A percentile compares a stretch with the other conserved stretches of the same genome.
These are phyloP conservation scores for Rotaria socialis DNA, from an alignment of 2,888 invertebrate genomes.

Conservation along the genomic window DNA sequence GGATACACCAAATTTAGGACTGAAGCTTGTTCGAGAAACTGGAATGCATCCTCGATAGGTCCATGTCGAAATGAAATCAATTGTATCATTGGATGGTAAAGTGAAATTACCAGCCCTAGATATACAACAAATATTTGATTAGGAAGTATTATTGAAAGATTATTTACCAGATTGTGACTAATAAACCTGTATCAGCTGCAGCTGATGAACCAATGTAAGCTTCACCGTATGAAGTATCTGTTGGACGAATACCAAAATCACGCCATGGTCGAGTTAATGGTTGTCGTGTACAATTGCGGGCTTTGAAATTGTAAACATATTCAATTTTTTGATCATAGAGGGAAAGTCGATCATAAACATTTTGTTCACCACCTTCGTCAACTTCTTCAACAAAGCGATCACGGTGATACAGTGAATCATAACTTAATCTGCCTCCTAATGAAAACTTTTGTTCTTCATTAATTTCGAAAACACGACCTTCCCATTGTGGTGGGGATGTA, in stretches of 20 bases:
- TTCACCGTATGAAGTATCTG: slow-evolving; percentile 33
- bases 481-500: slow-evolving; percentile 46
- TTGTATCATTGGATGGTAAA: slow-evolving; percentile 37
- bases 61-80: slow-evolving; percentile 41
- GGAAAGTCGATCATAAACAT: slow-evolving; percentile 38
- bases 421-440: slow-evolving; percentile 36
- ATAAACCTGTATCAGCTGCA: slow-evolving; percentile 28
- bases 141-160: neutral
- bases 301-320: slow-evolving; percentile 41
- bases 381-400: slow-evolving; percentile 44
- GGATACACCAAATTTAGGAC: neutral
- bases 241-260: slow-evolving; percentile 41
- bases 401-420: slow-evolving; percentile 44
- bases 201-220: slow-evolving; percentile 42
- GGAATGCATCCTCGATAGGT: slow-evolving; percentile 44
- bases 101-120: slow-evolving; percentile 34
- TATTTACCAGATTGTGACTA: slow-evolving; percentile 40
- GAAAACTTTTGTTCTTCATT: neutral
- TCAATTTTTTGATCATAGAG: slow-evolving; percentile 38
- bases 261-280: slow-evolving; percentile 41
- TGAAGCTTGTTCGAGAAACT: neutral
- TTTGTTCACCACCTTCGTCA: slow-evolving; percentile 32
- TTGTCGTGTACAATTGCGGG: slow-evolving; percentile 38
- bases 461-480: slow-evolving; percentile 14
- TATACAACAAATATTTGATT: neutral